Percentiles rank a stretch among this genome's conserved stretches.
phyloP scores from a whole-genome alignment of 1,140 invertebrate genomes.

The Leptinotarsa defecta region DNA sequence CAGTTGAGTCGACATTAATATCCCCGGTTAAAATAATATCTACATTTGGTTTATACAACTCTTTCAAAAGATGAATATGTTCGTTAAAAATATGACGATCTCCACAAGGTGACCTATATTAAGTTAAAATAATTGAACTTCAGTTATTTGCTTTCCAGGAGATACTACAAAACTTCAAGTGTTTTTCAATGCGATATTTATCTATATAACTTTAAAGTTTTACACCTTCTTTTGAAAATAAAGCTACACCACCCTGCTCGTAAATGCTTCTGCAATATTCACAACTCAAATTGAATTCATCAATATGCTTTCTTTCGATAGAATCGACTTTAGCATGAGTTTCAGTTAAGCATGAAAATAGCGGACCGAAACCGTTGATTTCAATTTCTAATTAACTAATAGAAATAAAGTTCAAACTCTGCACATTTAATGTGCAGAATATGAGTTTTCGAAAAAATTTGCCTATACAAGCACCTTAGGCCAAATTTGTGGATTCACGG shows the following conservation, averaged over 20 bases:
- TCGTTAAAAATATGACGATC: too few relatives aligned
- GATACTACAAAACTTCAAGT: not conserved
- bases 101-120: not conserved
- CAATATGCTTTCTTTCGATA: not conserved
- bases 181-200: not conserved
- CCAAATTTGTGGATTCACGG: constrained; percentile 16
- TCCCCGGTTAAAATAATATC: too few relatives aligned
- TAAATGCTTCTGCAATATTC: not conserved
- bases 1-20: too few relatives aligned
- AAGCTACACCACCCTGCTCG: not conserved
- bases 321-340: not conserved
- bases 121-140: not conserved
- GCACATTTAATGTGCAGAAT: too few relatives aligned
- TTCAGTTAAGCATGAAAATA: not conserved
- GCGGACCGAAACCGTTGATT: not conserved
- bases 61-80: too few relatives aligned
- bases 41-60: too few relatives aligned
- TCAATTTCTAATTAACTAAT: not conserved
- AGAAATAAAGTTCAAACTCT: not conserved
- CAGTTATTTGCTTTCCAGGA: not conserved
- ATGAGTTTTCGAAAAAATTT: not conserved
- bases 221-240: not conserved
- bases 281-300: not conserved
- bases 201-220: not conserved
- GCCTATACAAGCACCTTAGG: constrained; percentile 8